Evolutionary conservation across 2,797 vertebrate genomes (phyloP).

Genomic region (Scleropages formosus): DNA sequence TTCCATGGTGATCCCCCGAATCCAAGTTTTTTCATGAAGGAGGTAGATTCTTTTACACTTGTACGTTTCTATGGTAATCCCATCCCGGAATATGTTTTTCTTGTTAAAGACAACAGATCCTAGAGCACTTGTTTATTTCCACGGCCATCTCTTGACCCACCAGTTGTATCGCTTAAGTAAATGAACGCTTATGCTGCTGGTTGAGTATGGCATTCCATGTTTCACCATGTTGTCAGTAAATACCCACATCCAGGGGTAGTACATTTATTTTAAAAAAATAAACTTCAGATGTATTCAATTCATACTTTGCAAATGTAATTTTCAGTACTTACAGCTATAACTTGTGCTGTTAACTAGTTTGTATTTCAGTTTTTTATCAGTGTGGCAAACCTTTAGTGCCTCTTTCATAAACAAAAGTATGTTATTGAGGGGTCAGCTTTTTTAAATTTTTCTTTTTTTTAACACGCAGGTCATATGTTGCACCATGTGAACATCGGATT

Average conservation of each 20-base stretch:
- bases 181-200: neutral
- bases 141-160: constrained; percentile 29
- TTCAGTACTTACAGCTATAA: too few relatives aligned
- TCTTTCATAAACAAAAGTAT: too few relatives aligned
- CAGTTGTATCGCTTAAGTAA: neutral
- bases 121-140: neutral
- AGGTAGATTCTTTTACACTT: neutral
- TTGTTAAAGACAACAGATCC: neutral
- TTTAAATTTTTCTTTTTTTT: constrained; percentile 27
- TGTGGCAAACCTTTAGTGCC: too few relatives aligned
- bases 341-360: too few relatives aligned
- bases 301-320: neutral
- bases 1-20: constrained; percentile 17
- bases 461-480: constrained; percentile 87
- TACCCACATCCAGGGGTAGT: neutral
- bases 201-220: neutral
- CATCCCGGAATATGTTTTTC: neutral
- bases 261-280: too few relatives aligned
- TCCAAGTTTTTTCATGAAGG: neutral
- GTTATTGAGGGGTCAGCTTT: too few relatives aligned
- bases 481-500: constrained; percentile 93
- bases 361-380: too few relatives aligned
- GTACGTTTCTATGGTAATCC: constrained; percentile 22
- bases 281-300: too few relatives aligned
- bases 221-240: neutral